These are phyloP conservation scores for Verasper variegatus DNA, from an alignment of 2,113 vertebrate genomes.

Conservation along the genomic window DNA sequence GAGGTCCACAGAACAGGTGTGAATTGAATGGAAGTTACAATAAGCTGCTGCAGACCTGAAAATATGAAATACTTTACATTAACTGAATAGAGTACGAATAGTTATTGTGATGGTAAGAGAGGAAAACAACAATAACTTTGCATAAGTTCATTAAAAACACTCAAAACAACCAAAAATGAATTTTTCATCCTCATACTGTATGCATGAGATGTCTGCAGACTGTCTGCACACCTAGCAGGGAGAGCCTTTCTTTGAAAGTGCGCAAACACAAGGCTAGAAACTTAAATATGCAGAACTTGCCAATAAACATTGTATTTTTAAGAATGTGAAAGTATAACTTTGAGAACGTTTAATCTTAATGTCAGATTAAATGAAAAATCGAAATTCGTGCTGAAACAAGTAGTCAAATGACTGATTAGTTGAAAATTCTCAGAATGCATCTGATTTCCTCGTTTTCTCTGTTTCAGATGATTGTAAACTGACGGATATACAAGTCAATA, in stretches of 20 bases:
- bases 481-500: no score
- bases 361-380: no score
- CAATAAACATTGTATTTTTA: no score
- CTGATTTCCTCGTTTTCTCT: no score
- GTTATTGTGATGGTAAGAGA: neutral
- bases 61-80: neutral
- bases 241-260: neutral
- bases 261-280: neutral
- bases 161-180: neutral
- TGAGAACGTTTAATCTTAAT: no score
- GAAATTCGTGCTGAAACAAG: no score
- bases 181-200: neutral
- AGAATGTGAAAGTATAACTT: no score
- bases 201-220: neutral
- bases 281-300: no score
- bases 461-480: no score
- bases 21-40: slow-evolving; percentile 32
- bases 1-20: slow-evolving; percentile 46
- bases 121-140: neutral
- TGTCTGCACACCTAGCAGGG: neutral
- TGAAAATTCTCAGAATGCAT: no score
- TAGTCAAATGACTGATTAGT: neutral
- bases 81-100: neutral
- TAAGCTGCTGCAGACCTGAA: slow-evolving; percentile 12
- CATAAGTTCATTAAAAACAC: neutral